Percentiles rank a stretch among this genome's conserved stretches.
Conservation (phyloP, 2,888 invertebrate species). For the Ernsta delagoae region DNA sequence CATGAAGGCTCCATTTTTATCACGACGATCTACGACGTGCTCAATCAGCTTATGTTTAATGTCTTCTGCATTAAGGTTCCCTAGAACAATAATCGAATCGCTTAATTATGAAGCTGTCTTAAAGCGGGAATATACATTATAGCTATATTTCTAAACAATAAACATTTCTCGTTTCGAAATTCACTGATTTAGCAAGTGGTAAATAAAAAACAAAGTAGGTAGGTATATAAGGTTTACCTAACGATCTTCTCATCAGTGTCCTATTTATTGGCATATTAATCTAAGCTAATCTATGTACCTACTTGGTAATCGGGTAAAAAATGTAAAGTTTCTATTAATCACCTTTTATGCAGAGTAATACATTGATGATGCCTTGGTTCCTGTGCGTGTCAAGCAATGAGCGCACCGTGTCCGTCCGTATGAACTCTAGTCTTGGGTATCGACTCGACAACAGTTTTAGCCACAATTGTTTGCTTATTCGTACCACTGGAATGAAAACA, state of each 20-base stretch:
- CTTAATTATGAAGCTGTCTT: too few species aligned
- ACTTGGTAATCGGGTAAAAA: too few species aligned
- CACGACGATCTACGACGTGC: slow-evolving; percentile 81
- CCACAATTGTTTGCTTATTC: slow-evolving; percentile 82
- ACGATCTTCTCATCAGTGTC: too few species aligned
- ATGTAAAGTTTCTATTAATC: too few species aligned
- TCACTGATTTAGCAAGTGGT: too few species aligned
- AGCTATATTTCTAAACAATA: too few species aligned
- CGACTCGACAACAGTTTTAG: slow-evolving; percentile 83
- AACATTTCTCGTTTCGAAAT: too few species aligned
- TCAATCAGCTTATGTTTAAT: slow-evolving; percentile 77
- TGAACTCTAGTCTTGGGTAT: slow-evolving; percentile 86
- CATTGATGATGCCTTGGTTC: slow-evolving; percentile 90
- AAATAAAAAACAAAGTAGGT: too few species aligned
- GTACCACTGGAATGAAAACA: slow-evolving; percentile 73
- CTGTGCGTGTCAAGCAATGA: slow-evolving; percentile 89
- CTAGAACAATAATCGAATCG: slow-evolving; percentile 47
- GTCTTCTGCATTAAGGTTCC: slow-evolving; percentile 79
- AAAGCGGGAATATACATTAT: slow-evolving; percentile 46
- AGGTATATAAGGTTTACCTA: too few species aligned
- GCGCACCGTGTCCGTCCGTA: slow-evolving; percentile 86
- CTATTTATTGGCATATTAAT: too few species aligned
- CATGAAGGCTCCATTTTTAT: slow-evolving; percentile 82
- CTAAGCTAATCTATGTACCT: too few species aligned
- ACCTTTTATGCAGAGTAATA: slow-evolving; percentile 87